Evolutionary conservation across 2,888 invertebrate genomes (phyloP), one percentile per base, ranked within the genome.

Genomic region (Scaptomyza caliginosa): DNA sequence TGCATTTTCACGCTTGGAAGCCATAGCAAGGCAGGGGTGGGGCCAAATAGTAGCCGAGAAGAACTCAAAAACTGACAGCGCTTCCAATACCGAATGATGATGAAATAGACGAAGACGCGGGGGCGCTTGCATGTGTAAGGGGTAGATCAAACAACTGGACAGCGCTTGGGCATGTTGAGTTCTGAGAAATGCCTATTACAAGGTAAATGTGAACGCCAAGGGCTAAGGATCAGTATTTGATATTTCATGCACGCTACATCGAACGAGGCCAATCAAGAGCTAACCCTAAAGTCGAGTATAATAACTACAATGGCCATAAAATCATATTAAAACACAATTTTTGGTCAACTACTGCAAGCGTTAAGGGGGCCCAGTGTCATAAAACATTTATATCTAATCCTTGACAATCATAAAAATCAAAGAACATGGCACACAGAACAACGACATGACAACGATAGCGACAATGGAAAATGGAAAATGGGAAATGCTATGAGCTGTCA

Each of bases 371-470:
- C 21, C 38, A 24, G 23, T 55, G 51, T 50, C 66, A 81, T 86
- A 86, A 86, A 86, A 86, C 76, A 89, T 82, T 88, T 86, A 75
- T 88, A 88, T 89, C 86, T 88, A 88, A 89, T 88, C 87, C 88
- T 87, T 87, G 88, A 74, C 74, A 83, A 86, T 83, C 83, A 88
- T 88, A 86, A 86, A 88, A 86, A 78, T 78, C 69, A 75, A 58
- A 74, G 69, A 76, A 34, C 16, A 16, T 16, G 16, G 34, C 16
- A 34, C 34, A 16, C 34, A 34, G 34, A 34, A 34, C 34, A 71
- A 75, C 70, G 69, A 80, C 85, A 68, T 63, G 85, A 68, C 80
- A 76, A 55, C 67, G 81, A 76, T 51, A 74, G 49, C 52, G 64
- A 66, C 58, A 54, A 59, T 51, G 43, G 54, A 52, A 54, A 67